These are phyloP conservation scores for Acrossocheilus wenchowensis DNA, from an alignment of 2,797 vertebrate species.

Conservation along the genomic window DNA sequence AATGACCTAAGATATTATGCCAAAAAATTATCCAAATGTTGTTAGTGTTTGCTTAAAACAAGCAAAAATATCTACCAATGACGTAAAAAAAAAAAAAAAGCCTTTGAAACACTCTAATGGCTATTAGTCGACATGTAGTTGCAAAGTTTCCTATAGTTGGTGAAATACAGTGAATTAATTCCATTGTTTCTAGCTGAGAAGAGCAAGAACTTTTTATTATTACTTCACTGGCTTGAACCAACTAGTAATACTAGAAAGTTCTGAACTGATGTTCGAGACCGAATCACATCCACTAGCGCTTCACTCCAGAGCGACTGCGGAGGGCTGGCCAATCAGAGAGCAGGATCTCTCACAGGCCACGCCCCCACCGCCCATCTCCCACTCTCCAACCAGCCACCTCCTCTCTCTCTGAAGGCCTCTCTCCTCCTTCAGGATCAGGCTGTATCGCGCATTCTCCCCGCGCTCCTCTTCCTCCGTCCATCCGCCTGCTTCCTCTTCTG, in stretches of 20 bases:
- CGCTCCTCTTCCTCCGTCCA: slow-evolving; percentile 52
- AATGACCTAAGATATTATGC: no score
- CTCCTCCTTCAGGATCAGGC: slow-evolving; percentile 60
- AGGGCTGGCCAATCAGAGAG: slow-evolving; percentile 23
- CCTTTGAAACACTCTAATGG: no score
- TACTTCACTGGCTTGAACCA: background rate
- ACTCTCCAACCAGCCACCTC: slow-evolving; percentile 56
- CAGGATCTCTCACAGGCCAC: slow-evolving; percentile 12
- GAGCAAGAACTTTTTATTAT: no score
- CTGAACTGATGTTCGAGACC: background rate
- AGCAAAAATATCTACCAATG: no score
- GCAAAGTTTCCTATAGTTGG: no score
- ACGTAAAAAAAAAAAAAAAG: no score
- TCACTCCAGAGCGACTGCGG: background rate
- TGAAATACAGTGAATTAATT: no score
- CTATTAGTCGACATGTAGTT: no score
- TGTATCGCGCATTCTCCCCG: slow-evolving; percentile 53
- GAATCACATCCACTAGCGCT: background rate
- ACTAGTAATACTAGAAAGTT: background rate
- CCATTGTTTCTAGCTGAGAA: no score
- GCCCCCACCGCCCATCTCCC: slow-evolving; percentile 46
- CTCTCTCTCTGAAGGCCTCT: background rate
- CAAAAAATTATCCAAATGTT: no score
- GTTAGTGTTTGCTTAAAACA: no score
- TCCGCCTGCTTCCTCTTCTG: slow-evolving; percentile 51